phyloP scores from a whole-genome alignment of 2,888 invertebrate species.

The Orchesella flavescens region DNA sequence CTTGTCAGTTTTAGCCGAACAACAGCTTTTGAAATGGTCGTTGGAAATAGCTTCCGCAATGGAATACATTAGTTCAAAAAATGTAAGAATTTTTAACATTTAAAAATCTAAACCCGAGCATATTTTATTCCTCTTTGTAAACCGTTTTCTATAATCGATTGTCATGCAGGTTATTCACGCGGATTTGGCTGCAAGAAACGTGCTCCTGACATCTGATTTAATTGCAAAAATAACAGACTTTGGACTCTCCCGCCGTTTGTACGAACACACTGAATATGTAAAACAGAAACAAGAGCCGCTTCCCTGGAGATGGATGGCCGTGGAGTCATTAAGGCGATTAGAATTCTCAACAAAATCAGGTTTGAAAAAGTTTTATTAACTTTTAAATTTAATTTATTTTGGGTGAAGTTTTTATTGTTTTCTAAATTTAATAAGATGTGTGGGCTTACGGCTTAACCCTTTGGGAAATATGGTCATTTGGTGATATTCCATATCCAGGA shows the following conservation, averaged over 20 bases:
- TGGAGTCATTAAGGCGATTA: background rate
- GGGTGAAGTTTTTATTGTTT: no score
- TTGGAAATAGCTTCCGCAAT: constrained; percentile 7
- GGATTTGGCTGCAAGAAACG: constrained; percentile 36
- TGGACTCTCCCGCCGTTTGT: constrained; percentile 27
- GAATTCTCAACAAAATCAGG: background rate
- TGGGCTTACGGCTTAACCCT: background rate
- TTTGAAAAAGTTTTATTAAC: background rate
- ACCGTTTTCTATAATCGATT: background rate
- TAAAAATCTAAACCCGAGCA: background rate
- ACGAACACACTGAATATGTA: constrained; percentile 18
- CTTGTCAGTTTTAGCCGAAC: background rate
- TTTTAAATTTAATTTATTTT: background rate
- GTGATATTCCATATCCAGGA: constrained; percentile 62
- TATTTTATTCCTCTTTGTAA: background rate
- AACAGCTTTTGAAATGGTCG: background rate
- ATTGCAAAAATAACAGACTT: constrained; percentile 27
- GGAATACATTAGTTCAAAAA: background rate
- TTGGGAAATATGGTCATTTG: constrained; percentile 7
- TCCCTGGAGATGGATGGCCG: constrained; percentile 6
- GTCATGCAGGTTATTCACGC: constrained; percentile 19
- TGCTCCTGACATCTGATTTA: background rate
- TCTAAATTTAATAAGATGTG: background rate
- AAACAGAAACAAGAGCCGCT: constrained; percentile 20
- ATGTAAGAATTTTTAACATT: no score